These are phyloP conservation scores for Lethocerus indicus DNA, from an alignment of 1,140 invertebrate genomes.

Conservation along the genomic window DNA sequence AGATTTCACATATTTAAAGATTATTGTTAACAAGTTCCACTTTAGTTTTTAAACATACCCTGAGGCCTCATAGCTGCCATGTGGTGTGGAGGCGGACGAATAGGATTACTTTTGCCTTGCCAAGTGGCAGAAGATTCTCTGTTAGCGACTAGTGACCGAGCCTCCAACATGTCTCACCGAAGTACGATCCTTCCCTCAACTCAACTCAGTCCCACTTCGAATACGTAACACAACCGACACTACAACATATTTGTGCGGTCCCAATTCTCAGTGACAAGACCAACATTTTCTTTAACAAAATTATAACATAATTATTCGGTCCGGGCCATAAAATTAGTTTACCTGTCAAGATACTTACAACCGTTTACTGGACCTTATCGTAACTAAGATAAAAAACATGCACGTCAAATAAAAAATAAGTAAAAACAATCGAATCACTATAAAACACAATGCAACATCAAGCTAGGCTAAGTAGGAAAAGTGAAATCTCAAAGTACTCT, in stretches of 20 bases:
- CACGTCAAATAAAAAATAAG: not conserved
- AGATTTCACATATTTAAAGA: too few relatives aligned
- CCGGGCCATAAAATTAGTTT: not conserved
- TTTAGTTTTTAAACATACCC: too few relatives aligned
- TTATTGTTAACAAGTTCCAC: too few relatives aligned
- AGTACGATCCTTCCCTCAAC: slow-evolving; percentile 2
- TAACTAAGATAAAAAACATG: not conserved
- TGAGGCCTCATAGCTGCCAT: slow-evolving; percentile 28
- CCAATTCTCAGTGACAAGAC: too few relatives aligned
- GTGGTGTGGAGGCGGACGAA: slow-evolving; percentile 25
- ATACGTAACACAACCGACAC: slow-evolving; percentile 12
- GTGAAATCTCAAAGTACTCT: too few relatives aligned
- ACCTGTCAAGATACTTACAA: not conserved
- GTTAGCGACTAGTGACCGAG: slow-evolving; percentile 26
- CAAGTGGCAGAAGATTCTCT: slow-evolving; percentile 22
- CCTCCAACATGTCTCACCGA: slow-evolving; percentile 30
- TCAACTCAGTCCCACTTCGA: slow-evolving; percentile 5
- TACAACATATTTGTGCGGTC: slow-evolving; percentile 10
- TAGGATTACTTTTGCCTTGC: slow-evolving; percentile 26
- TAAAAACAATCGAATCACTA: not conserved
- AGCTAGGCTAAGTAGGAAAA: too few relatives aligned
- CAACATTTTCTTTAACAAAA: too few relatives aligned
- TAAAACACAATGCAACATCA: too few relatives aligned
- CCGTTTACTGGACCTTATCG: not conserved
- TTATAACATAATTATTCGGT: too few relatives aligned